Base-by-base conservation (phyloP, 2,797 vertebrate genomes). In the Pachyuromys duprasi region DNA sequence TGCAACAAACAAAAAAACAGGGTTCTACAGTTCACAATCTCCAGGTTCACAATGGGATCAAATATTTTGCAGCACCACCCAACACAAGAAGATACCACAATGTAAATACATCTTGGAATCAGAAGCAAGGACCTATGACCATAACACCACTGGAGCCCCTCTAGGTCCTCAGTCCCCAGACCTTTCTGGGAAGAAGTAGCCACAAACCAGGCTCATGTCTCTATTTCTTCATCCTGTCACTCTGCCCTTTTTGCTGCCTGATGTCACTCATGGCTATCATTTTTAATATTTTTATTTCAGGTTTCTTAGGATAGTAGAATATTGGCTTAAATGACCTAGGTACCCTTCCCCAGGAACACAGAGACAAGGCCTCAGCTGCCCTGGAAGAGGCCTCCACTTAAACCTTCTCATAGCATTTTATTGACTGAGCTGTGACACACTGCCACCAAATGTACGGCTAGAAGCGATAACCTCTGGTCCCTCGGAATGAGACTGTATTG, bases 111-210 rank as follows among this genome's bases (percentile, higher is more conserved):
- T 6, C 2, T 36, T 57, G 55, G 20, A 55, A 36, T 57, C 26
- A 57, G 31, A 45, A 36, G 20, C 39, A 17, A 20, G 22, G 45
- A 60, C 18, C 6, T 11, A 3, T 70, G 26, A 5, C 22, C 8
- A 22, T 28, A 65, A 53, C 14, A 36, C 28, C 26, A 24, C n/a
- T 0, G 0, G 0, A 18, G 5, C 14, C 36, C 42, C 26, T 5
- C 2, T 42, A 15, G 76, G 28, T 45, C n/a, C 69, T n/a, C 22
- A 70, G 49, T 45, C 31, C 69, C 20, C 65, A 60, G 33, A 1
- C 26, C 5, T 9, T 17, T 42, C 6, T 8, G 20, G 17, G 33
- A 60, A 72, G 39, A 72, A 70, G 53, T 36, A 49, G 8, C 18
- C 39, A 13, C 22, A 26, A 26, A 24, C 8, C 15, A 36, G 33